Percentiles rank a stretch among this genome's conserved stretches.
phyloP scores from a whole-genome alignment of 2,797 vertebrate genomes.

The Diplodus puntazzo region DNA sequence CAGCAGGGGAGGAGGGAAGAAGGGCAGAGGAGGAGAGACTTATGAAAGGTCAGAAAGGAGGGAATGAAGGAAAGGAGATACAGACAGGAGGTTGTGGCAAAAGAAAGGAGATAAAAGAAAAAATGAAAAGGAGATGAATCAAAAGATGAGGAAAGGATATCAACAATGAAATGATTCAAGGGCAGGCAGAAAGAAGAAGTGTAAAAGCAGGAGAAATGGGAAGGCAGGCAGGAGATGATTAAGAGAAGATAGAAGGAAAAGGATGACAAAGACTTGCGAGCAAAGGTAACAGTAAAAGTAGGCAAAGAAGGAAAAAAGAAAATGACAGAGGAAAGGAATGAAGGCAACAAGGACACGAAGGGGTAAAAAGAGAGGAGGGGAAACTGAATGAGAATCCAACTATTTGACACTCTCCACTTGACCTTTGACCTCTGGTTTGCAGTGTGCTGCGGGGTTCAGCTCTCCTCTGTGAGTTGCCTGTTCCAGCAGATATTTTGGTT shows the following conservation, averaged over 20 bases:
- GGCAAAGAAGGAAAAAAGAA: too few species aligned
- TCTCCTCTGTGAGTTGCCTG: conserved; percentile 1
- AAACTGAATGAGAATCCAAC: background rate
- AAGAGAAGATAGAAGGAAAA: background rate
- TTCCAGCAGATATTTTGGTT: conserved; percentile 13
- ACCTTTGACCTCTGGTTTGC: conserved; percentile 19
- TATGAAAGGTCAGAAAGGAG: too few species aligned
- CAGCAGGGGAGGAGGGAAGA: too few species aligned
- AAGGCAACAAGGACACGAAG: background rate
- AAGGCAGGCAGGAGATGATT: background rate
- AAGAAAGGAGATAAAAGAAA: background rate
- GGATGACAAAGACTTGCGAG: background rate
- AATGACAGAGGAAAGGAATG: background rate
- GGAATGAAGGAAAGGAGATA: background rate
- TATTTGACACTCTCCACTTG: conserved; percentile 9
- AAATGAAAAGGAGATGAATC: background rate
- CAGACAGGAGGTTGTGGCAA: background rate
- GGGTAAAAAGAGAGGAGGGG: background rate
- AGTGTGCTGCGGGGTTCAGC: conserved; percentile 11
- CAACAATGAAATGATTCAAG: too few species aligned
- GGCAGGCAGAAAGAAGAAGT: too few species aligned
- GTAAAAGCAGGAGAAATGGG: too few species aligned
- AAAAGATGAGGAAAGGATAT: background rate
- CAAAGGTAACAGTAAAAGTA: background rate
- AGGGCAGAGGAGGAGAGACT: too few species aligned